phyloP scores from a whole-genome alignment of 2,113 vertebrate species.

The Lethenteron reissneri region DNA sequence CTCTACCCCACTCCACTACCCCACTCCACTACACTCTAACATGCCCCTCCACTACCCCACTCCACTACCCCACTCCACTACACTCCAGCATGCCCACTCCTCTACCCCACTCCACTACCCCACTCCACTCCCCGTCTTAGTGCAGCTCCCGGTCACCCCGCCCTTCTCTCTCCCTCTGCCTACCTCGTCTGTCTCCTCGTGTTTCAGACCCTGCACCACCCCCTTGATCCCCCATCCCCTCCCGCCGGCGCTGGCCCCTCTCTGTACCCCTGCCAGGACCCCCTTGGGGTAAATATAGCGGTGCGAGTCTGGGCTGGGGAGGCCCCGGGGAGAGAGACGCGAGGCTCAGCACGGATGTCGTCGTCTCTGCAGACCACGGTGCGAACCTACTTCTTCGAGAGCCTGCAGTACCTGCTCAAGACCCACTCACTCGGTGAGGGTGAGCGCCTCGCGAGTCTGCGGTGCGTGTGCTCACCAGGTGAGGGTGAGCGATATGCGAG shows the following conservation, averaged over 20 bases:
- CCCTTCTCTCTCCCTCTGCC: neutral
- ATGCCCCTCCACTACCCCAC: neutral
- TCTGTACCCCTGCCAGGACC: neutral
- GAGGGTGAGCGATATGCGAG: too few relatives aligned
- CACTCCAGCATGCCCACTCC: neutral
- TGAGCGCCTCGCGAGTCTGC: too few relatives aligned
- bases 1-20: neutral
- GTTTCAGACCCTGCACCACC: neutral
- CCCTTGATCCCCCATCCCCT: neutral
- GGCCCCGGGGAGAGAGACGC: constrained; percentile 29
- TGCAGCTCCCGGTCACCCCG: neutral
- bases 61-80: neutral
- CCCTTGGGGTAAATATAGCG: neutral
- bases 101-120: neutral
- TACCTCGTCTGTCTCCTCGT: neutral
- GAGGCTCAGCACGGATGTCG: constrained; percentile 68
- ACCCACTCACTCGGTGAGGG: constrained; percentile 56
- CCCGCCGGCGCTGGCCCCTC: neutral
- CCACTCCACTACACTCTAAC: neutral
- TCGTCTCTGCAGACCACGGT: constrained; percentile 57
- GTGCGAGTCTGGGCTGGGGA: neutral
- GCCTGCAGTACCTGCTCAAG: constrained; percentile 73
- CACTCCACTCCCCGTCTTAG: neutral
- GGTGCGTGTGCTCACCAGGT: too few relatives aligned
- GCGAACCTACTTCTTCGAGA: constrained; percentile 69